Percentiles rank a stretch among this genome's conserved stretches.
These are phyloP conservation scores for Calameuta pallipes DNA, from an alignment of 2,888 invertebrate species.

Conservation along the genomic window DNA sequence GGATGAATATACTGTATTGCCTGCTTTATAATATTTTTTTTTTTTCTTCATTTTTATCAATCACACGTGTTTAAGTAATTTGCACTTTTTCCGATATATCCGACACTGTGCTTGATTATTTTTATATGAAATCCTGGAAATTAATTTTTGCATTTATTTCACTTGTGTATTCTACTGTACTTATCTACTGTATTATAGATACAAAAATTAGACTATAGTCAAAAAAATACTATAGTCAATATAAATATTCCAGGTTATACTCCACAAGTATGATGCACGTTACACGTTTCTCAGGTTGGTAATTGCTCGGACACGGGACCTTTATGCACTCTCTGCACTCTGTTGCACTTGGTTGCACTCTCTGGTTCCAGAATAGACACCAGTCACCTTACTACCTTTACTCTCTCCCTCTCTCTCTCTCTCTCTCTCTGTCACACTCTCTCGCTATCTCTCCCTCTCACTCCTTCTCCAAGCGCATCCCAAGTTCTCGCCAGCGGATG, in stretches of 20 bases:
- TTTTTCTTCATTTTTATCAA: neutral
- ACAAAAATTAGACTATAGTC: neutral
- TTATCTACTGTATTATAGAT: neutral
- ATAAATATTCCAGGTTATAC: neutral
- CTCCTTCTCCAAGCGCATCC: slow-evolving; percentile 16
- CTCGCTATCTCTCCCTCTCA: slow-evolving; percentile 16
- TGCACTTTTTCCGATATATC: neutral
- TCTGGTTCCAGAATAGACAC: neutral
- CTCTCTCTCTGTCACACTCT: neutral
- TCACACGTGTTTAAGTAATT: neutral
- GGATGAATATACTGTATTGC: neutral
- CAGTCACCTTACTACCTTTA: slow-evolving; percentile 20
- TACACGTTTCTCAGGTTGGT: slow-evolving; percentile 43
- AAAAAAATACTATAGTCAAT: neutral
- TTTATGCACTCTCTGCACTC: neutral
- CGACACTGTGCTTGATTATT: neutral
- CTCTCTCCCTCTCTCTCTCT: slow-evolving; percentile 16
- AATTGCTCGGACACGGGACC: slow-evolving; percentile 43
- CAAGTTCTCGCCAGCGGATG: slow-evolving; percentile 32
- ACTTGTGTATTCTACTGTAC: neutral
- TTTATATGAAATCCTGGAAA: no score
- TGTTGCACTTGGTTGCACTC: neutral
- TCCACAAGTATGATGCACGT: slow-evolving; percentile 42
- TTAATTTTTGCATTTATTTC: no score
- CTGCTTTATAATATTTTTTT: neutral